A percentile compares a stretch with the other conserved stretches of the same genome.
Evolutionary conservation across 2,888 invertebrate species (phyloP).

Genomic region (Rambutsinella grinnellia): DNA sequence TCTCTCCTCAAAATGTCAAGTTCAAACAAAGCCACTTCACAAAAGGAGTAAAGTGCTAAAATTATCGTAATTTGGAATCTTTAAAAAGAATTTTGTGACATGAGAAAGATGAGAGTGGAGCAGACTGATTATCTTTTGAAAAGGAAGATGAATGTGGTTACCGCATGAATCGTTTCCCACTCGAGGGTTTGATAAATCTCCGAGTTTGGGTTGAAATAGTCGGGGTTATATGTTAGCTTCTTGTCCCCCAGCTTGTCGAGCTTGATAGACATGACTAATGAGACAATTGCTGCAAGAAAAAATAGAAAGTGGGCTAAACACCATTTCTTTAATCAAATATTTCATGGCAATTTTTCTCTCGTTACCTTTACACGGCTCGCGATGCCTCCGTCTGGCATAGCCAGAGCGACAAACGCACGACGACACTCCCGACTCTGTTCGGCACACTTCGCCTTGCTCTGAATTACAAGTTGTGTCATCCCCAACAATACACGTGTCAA

Average conservation of each 20-base stretch:
- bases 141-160: no score
- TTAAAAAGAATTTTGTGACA: no score
- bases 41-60: neutral
- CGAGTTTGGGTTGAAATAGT: constrained; percentile 81
- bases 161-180: constrained; percentile 88
- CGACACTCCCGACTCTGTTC: constrained; percentile 87
- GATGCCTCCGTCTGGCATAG: constrained; percentile 75
- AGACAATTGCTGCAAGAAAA: constrained; percentile 76
- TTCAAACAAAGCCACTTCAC: constrained; percentile 6
- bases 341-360: constrained; percentile 48
- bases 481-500: constrained; percentile 94
- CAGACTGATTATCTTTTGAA: no score
- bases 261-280: constrained; percentile 82
- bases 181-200: constrained; percentile 86
- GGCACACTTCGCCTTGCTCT: constrained; percentile 88
- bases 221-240: constrained; percentile 82
- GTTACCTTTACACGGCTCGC: constrained; percentile 80
- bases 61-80: neutral
- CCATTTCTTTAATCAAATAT: neutral
- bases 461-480: constrained; percentile 92
- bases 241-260: constrained; percentile 87
- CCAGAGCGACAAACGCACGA: constrained; percentile 90
- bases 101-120: neutral
- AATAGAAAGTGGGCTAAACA: neutral
- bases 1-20: constrained; percentile 27